These are phyloP conservation scores for Allygus modestus DNA, from an alignment of 2,888 invertebrate species.

Conservation along the genomic window DNA sequence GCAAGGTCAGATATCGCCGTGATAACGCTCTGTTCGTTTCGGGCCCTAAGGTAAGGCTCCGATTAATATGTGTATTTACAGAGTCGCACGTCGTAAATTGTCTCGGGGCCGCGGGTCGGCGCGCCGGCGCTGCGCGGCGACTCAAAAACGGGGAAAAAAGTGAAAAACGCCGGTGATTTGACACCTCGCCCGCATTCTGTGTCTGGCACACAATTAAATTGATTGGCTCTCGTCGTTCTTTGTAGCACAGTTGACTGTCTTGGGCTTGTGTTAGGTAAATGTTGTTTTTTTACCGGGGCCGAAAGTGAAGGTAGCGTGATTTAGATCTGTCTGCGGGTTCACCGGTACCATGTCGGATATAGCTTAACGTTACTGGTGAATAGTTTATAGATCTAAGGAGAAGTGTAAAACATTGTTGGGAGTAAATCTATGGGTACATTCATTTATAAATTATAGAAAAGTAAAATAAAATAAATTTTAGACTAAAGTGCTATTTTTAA, in stretches of 20 bases:
- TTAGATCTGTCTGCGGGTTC: no score
- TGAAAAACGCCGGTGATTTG: slow-evolving; percentile 46
- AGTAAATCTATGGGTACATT: no score
- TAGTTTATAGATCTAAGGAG: no score
- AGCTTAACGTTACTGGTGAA: no score
- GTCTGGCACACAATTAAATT: slow-evolving; percentile 11
- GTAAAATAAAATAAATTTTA: no score
- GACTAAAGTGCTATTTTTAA: no score
- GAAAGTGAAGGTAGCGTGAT: no score
- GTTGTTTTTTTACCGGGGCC: not conserved
- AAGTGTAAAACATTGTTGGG: no score
- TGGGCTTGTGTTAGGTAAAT: not conserved
- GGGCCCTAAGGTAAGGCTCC: slow-evolving; percentile 20
- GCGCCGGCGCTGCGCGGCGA: slow-evolving; percentile 34
- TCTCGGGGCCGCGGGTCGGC: slow-evolving; percentile 5
- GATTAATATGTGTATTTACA: slow-evolving; percentile 56
- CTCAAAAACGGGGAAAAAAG: not conserved
- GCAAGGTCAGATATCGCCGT: slow-evolving; percentile 72
- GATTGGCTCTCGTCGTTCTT: slow-evolving; percentile 1
- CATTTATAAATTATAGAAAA: no score
- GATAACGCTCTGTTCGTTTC: slow-evolving; percentile 29
- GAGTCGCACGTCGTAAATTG: slow-evolving; percentile 31
- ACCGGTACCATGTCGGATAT: no score
- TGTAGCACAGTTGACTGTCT: not conserved
- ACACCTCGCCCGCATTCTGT: slow-evolving; percentile 43